Evolutionary conservation across 2,888 invertebrate genomes (phyloP).

Genomic region (Rhogogaster chlorosoma): DNA sequence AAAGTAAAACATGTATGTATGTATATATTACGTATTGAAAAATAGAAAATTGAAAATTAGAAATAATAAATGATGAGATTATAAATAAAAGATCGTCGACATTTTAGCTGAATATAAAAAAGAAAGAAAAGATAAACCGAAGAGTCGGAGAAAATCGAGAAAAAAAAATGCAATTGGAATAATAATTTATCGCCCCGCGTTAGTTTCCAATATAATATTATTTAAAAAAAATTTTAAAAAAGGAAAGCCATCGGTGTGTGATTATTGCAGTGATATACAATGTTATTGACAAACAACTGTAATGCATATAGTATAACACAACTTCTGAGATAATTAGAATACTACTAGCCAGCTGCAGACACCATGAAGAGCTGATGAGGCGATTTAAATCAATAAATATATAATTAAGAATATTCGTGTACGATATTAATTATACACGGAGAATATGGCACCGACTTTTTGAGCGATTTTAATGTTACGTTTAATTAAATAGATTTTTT

Average conservation of each 20-base stretch:
- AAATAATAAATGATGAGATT: background rate
- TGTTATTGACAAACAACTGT: constrained; percentile 43
- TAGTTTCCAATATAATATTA: background rate
- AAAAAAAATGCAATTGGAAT: background rate
- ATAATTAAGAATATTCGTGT: background rate
- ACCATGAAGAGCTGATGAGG: background rate
- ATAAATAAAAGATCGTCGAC: background rate
- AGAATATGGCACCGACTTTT: constrained; percentile 15
- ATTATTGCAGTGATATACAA: background rate
- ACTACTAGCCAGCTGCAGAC: constrained; percentile 42
- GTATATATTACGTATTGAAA: background rate
- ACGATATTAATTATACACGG: background rate
- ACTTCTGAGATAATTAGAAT: constrained; percentile 33
- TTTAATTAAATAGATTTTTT: background rate
- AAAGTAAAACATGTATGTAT: background rate
- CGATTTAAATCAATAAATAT: background rate
- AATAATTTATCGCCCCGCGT: background rate
- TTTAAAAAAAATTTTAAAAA: background rate
- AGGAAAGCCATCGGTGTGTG: background rate
- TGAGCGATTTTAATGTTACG: constrained; percentile 1
- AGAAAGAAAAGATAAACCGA: background rate
- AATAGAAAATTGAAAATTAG: background rate
- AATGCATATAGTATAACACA: constrained; percentile 19
- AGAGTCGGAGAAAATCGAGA: background rate
- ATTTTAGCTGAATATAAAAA: background rate